Evolutionary conservation across 2,113 vertebrate genomes (phyloP).

Genomic region (Pelvicachromis taeniatus): DNA sequence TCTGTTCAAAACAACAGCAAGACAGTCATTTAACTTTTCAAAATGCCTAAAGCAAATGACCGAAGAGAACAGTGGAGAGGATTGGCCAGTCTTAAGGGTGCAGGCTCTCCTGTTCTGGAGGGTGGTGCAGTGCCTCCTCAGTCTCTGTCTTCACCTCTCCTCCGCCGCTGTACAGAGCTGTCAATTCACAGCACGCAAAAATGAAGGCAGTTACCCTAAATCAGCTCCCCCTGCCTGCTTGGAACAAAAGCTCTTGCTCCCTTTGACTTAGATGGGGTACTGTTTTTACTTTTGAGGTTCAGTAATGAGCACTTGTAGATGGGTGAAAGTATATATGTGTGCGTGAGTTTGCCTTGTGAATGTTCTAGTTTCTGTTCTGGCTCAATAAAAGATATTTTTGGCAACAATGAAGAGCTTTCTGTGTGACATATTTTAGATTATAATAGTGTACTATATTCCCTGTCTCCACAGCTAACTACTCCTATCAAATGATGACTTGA

Average conservation of each 20-base stretch:
- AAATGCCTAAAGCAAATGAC: conserved; percentile 61
- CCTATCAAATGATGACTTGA: conserved; percentile 54
- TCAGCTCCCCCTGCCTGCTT: conserved; percentile 57
- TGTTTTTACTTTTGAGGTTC: conserved; percentile 65
- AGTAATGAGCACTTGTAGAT: conserved; percentile 74
- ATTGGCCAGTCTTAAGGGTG: conserved; percentile 36
- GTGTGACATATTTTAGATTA: conserved; percentile 60
- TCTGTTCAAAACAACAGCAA: conserved; percentile 59
- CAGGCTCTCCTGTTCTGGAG: conserved; percentile 25
- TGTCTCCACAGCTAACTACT: conserved; percentile 62
- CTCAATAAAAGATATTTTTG: conserved; percentile 78
- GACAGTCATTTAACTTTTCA: conserved; percentile 59
- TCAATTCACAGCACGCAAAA: conserved; percentile 59
- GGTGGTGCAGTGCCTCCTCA: conserved; percentile 29
- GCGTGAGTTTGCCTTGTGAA: conserved; percentile 33
- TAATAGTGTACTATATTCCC: conserved; percentile 56
- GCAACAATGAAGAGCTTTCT: conserved; percentile 76
- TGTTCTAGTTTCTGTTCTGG: conserved; percentile 74
- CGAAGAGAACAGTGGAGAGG: conserved; percentile 35
- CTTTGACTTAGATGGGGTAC: conserved; percentile 55
- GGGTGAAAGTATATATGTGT: conserved; percentile 15
- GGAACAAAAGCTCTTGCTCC: conserved; percentile 55
- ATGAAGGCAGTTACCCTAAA: conserved; percentile 74
- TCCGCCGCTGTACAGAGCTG: conserved; percentile 56
- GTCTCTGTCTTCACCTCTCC: conserved; percentile 47